Evolutionary conservation across 2,113 vertebrate species (phyloP).

Genomic region (Percina caprodes): DNA sequence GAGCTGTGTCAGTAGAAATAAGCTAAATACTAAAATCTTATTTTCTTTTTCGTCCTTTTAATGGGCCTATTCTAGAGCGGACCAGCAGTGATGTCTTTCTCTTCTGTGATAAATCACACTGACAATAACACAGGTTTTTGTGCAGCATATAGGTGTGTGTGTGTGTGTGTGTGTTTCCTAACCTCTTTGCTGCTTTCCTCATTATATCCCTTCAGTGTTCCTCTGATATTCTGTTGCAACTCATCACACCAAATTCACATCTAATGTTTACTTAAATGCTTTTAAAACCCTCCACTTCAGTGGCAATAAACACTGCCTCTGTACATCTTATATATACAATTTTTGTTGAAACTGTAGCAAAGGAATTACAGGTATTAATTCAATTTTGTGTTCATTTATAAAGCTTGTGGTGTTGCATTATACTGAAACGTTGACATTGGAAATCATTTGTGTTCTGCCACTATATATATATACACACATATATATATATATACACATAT

Average conservation of each 20-base stretch:
- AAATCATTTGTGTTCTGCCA: background rate
- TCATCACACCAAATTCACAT: background rate
- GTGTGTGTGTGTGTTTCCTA: background rate
- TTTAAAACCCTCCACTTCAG: background rate
- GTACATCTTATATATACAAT: background rate
- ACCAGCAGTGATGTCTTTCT: background rate
- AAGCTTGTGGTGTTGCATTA: background rate
- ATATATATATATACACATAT: too few relatives aligned
- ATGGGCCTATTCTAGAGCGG: too few relatives aligned
- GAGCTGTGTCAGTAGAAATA: background rate
- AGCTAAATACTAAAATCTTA: slow-evolving; percentile 1
- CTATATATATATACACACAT: too few relatives aligned
- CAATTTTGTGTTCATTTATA: background rate
- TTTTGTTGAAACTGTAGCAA: background rate
- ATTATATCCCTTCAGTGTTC: background rate
- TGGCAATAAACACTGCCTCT: background rate
- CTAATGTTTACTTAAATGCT: background rate
- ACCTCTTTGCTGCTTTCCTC: background rate
- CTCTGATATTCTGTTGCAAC: background rate
- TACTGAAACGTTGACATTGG: background rate
- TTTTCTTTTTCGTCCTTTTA: background rate
- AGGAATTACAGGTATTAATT: background rate
- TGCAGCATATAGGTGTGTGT: slow-evolving; percentile 6
- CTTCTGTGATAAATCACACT: slow-evolving; percentile 12
- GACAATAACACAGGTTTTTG: background rate